Percentiles rank a stretch among this genome's conserved stretches.
phyloP scores from a whole-genome alignment of 2,113 vertebrate genomes.

The Calonectris borealis region DNA sequence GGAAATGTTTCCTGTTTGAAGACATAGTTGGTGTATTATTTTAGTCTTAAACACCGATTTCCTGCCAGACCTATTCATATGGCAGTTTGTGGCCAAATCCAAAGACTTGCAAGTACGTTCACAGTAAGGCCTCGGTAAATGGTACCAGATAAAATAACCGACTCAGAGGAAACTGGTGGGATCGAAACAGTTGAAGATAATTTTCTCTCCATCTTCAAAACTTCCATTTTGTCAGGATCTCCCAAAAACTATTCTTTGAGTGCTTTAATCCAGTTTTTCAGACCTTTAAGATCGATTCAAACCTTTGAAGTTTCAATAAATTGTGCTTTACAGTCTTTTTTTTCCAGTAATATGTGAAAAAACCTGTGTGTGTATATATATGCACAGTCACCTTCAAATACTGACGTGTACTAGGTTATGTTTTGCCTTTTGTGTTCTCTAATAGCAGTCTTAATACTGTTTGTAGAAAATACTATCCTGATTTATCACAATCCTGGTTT shows the following conservation, averaged over 20 bases:
- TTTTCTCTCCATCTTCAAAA: background rate
- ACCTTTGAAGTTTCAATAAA: background rate
- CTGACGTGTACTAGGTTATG: background rate
- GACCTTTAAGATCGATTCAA: background rate
- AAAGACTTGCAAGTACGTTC: background rate
- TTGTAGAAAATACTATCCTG: background rate
- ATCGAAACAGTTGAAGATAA: background rate
- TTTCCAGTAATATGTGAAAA: background rate
- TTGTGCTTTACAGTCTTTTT: background rate
- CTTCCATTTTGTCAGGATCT: background rate
- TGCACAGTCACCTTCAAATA: background rate
- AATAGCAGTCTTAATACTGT: background rate
- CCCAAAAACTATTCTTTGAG: background rate
- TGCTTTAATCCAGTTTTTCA: background rate
- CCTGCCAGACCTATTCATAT: constrained; percentile 47
- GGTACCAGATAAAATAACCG: background rate
- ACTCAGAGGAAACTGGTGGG: background rate
- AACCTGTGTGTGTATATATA: background rate
- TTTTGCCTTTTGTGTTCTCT: background rate
- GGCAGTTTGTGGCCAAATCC: background rate
- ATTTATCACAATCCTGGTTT: background rate
- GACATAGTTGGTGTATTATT: constrained; percentile 59
- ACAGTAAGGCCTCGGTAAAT: background rate
- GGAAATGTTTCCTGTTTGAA: constrained; percentile 61
- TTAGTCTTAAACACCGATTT: constrained; percentile 50